Conservation (phyloP, 2,888 invertebrate genomes). For the Limnephilus auricula region DNA sequence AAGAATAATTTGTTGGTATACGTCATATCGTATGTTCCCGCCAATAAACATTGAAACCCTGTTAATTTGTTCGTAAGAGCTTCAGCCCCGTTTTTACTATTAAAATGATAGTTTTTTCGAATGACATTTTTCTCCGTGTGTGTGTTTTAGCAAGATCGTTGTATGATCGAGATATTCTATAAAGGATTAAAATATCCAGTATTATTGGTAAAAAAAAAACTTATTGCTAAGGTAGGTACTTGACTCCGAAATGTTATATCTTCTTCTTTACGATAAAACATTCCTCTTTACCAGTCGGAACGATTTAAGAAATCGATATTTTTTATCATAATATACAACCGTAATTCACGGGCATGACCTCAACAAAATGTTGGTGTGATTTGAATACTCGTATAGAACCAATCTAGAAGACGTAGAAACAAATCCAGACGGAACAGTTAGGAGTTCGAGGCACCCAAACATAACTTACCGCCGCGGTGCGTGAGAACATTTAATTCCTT, state of each 20-base stretch:
- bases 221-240: too few species aligned
- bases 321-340: not conserved
- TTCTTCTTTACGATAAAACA: not conserved
- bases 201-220: too few species aligned
- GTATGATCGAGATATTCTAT: too few species aligned
- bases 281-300: not conserved
- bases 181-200: too few species aligned
- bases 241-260: not conserved
- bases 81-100: too few species aligned
- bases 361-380: not conserved
- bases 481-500: slow-evolving; percentile 65
- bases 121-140: too few species aligned
- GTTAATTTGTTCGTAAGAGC: too few species aligned
- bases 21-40: too few species aligned
- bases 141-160: too few species aligned
- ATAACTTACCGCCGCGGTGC: slow-evolving; percentile 59
- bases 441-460: slow-evolving; percentile 35
- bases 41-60: too few species aligned
- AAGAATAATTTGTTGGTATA: too few species aligned
- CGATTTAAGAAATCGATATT: not conserved
- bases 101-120: too few species aligned
- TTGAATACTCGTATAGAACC: not conserved
- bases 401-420: not conserved
- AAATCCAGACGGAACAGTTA: slow-evolving; percentile 11
- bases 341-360: not conserved